Evolutionary conservation across 2,113 vertebrate species (phyloP).

Genomic region (Myiozetetes cayanensis): DNA sequence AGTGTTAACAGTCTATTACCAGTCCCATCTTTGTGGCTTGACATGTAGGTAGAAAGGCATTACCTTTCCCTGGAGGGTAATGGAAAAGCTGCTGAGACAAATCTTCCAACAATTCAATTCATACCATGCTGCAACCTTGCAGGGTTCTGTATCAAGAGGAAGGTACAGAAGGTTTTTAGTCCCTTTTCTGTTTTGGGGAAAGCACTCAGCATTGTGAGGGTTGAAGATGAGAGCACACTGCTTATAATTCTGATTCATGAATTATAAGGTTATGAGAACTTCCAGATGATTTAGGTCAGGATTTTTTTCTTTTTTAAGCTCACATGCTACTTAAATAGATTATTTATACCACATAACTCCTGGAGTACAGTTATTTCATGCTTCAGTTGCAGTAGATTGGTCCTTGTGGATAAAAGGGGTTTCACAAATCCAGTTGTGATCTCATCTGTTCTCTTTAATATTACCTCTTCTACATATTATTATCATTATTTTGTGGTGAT

Average conservation of each 20-base stretch:
- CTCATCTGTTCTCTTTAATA: background rate
- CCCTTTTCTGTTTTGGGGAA: background rate
- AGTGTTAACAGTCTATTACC: too few species aligned
- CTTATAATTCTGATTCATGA: background rate
- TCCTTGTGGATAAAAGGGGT: background rate
- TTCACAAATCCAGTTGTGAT: background rate
- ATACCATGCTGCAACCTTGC: background rate
- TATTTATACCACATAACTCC: background rate
- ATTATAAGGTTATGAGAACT: background rate
- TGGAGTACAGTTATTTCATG: background rate
- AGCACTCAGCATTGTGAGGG: background rate
- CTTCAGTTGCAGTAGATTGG: background rate
- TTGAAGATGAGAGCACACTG: background rate
- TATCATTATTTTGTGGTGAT: background rate
- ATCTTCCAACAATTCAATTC: fast-evolving
- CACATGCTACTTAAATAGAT: background rate
- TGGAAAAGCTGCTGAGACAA: background rate
- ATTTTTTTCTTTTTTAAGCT: background rate
- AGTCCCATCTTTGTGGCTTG: fast-evolving
- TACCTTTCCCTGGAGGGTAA: background rate
- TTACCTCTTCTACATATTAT: background rate
- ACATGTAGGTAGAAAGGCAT: fast-evolving
- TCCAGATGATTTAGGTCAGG: background rate
- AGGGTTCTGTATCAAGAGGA: background rate
- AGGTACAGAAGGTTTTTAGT: background rate